phyloP scores from a whole-genome alignment of 2,113 vertebrate genomes.

The Hymenochirus boettgeri region DNA sequence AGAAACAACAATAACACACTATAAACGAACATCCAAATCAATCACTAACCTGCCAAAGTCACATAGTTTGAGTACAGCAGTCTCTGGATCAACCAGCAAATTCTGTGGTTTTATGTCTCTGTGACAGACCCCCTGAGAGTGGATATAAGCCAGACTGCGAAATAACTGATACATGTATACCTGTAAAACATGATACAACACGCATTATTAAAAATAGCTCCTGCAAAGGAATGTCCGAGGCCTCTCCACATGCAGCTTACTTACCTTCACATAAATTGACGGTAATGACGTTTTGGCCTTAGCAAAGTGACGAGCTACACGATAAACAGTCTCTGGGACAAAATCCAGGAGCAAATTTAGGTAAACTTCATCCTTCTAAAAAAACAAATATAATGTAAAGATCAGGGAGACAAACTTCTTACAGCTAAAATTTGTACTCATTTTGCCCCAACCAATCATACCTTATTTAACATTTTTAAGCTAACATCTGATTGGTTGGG shows the following conservation, averaged over 20 bases:
- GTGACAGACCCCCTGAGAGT: constrained; percentile 93
- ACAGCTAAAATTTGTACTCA: no score
- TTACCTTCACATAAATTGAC: constrained; percentile 87
- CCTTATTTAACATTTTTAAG: no score
- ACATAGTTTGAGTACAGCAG: constrained; percentile 87
- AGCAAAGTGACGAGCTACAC: constrained; percentile 88
- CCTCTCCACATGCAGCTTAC: no score
- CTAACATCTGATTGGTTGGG: no score
- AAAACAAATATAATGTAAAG: no score
- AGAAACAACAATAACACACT: no score
- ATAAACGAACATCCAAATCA: no score
- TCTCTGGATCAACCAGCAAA: constrained; percentile 87
- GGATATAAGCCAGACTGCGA: constrained; percentile 91
- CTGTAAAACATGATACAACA: no score
- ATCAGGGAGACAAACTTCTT: no score
- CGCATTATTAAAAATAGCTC: no score
- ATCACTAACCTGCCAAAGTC: constrained; percentile 86
- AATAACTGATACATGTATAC: constrained; percentile 96
- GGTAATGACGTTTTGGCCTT: constrained; percentile 89
- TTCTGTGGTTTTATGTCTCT: constrained; percentile 93
- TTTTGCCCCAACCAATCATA: no score
- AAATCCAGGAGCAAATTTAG: constrained; percentile 89
- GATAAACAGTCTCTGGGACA: constrained; percentile 87
- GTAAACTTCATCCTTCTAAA: constrained; percentile 88
- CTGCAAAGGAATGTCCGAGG: no score